These are phyloP conservation scores for Gopherus flavomarginatus DNA, from an alignment of 2,113 vertebrate species.

Conservation along the genomic window DNA sequence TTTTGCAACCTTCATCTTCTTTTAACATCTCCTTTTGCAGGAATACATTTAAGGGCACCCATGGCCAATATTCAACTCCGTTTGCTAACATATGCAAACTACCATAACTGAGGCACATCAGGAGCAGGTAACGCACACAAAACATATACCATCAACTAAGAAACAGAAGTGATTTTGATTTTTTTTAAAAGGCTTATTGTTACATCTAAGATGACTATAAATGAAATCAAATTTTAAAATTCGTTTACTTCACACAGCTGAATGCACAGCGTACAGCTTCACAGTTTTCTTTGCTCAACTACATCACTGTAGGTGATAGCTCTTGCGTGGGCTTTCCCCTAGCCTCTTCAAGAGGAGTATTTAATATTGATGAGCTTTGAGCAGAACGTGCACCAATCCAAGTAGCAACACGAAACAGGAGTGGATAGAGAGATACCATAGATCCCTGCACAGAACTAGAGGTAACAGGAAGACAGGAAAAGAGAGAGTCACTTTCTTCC, in stretches of 20 bases:
- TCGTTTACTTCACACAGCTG: not conserved
- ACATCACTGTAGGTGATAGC: not conserved
- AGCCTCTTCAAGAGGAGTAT: not conserved
- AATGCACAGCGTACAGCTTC: not conserved
- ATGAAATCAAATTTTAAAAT: not conserved
- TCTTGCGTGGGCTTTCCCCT: not conserved
- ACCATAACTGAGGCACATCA: not conserved
- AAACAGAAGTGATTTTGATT: not conserved
- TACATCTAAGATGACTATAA: not conserved
- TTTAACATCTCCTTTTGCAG: not conserved
- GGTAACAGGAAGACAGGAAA: not conserved
- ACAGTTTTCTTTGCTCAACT: not conserved
- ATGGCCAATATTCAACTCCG: not conserved
- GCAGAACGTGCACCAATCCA: not conserved
- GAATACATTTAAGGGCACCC: not conserved
- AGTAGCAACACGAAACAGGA: not conserved
- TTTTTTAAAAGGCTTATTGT: not conserved
- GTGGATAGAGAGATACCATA: not conserved
- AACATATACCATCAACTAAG: not conserved
- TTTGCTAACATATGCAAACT: not conserved
- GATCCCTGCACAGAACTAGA: not conserved
- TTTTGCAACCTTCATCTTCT: not conserved
- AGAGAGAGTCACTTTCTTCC: not conserved
- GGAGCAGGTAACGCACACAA: not conserved
- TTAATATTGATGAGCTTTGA: not conserved